A percentile compares a stretch with the other conserved stretches of the same genome.
These are phyloP conservation scores for Etheostoma nigrum DNA, from an alignment of 2,797 vertebrate genomes.

Conservation along the genomic window DNA sequence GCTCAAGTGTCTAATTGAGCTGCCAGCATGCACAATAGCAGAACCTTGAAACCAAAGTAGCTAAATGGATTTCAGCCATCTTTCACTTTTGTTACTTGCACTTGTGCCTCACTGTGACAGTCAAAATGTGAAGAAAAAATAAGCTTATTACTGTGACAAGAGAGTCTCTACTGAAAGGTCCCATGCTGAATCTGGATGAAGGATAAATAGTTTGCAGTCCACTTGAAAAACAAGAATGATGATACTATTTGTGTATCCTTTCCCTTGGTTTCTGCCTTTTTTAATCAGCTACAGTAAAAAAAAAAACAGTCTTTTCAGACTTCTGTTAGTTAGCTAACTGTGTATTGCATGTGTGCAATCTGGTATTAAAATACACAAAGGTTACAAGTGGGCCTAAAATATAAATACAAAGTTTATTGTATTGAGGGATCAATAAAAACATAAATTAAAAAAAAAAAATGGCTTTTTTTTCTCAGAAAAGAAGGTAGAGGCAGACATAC, in stretches of 20 bases:
- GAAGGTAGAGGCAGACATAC: neutral
- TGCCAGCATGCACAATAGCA: neutral
- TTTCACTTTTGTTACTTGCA: neutral
- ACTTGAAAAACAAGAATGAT: neutral
- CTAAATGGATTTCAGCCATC: slow-evolving; percentile 3
- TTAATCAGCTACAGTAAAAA: neutral
- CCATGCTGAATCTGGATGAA: neutral
- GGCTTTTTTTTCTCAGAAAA: neutral
- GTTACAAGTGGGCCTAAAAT: neutral
- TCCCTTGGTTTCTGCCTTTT: neutral
- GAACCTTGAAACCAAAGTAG: neutral
- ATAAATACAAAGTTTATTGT: neutral
- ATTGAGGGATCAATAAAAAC: neutral
- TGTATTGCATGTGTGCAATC: neutral
- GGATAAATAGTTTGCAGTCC: neutral
- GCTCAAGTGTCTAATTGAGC: neutral
- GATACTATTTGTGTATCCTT: neutral
- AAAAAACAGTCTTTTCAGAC: neutral
- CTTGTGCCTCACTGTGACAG: neutral
- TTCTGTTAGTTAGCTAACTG: neutral
- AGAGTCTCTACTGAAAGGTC: neutral
- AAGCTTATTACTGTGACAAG: neutral
- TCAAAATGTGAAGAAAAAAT: neutral
- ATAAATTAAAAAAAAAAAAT: no score
- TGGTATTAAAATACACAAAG: neutral